A percentile compares a stretch with the other conserved stretches of the same genome.
phyloP scores from a whole-genome alignment of 1,140 invertebrate genomes.

The Drepana arcuata region DNA sequence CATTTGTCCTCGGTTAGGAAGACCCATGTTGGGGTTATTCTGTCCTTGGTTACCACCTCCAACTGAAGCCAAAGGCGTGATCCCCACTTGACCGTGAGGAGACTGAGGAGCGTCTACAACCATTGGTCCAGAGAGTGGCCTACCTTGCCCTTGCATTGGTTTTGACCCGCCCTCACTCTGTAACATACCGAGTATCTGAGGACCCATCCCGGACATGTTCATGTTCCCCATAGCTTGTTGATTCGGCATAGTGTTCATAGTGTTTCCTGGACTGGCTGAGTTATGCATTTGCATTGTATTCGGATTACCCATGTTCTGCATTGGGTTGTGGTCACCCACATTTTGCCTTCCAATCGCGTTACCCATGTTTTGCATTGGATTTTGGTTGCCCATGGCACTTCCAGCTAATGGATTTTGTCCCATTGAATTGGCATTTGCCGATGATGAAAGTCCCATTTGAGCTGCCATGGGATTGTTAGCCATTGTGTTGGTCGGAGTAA shows the following conservation, averaged over 20 bases:
- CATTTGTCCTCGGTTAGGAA: too few relatives aligned
- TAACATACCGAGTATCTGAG: slow-evolving; percentile 42
- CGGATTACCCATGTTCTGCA: too few relatives aligned
- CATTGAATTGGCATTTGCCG: background rate
- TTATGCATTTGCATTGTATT: too few relatives aligned
- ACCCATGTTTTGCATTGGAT: too few relatives aligned
- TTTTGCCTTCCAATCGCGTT: too few relatives aligned
- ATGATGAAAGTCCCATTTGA: slow-evolving; percentile 25
- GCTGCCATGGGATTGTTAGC: slow-evolving; percentile 33
- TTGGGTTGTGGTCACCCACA: too few relatives aligned
- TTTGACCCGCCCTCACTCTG: slow-evolving; percentile 9
- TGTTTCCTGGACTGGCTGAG: too few relatives aligned
- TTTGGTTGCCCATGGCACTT: too few relatives aligned
- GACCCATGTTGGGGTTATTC: background rate
- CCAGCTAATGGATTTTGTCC: slow-evolving; percentile 1
- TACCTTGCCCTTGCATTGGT: slow-evolving; percentile 1
- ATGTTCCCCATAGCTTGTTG: slow-evolving; percentile 8
- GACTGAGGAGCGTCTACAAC: slow-evolving; percentile 25
- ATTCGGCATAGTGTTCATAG: too few relatives aligned
- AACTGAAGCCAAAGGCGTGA: slow-evolving; percentile 9
- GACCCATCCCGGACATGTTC: slow-evolving; percentile 32
- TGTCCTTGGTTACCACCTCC: background rate
- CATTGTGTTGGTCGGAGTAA: slow-evolving; percentile 44
- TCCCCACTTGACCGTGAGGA: slow-evolving; percentile 18
- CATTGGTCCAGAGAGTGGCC: slow-evolving; percentile 9